phyloP scores from a whole-genome alignment of 1,140 invertebrate genomes.

The Archegozetes longisetosus region DNA sequence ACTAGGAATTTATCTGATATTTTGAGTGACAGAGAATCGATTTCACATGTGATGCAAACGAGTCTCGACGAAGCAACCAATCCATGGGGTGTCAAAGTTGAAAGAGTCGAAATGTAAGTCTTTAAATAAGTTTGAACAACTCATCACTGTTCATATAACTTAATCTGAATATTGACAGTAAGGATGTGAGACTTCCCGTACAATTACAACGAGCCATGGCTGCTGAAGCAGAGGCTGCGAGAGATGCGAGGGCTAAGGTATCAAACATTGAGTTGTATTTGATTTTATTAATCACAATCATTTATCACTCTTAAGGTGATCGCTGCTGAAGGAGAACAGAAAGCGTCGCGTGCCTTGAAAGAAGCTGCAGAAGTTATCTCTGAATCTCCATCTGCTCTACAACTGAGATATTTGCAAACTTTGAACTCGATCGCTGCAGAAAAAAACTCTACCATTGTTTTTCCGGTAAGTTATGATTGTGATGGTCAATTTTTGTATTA shows the following conservation, averaged over 20 bases:
- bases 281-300: not conserved
- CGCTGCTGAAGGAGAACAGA: slow-evolving; percentile 55
- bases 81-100: slow-evolving; percentile 46
- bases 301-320: slow-evolving; percentile 26
- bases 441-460: slow-evolving; percentile 95
- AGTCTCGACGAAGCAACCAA: slow-evolving; percentile 40
- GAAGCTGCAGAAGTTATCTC: slow-evolving; percentile 77
- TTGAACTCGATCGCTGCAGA: slow-evolving; percentile 87
- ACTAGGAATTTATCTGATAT: slow-evolving; percentile 80
- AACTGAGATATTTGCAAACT: slow-evolving; percentile 53
- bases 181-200: slow-evolving; percentile 33
- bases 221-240: slow-evolving; percentile 35
- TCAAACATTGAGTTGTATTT: not conserved
- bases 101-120: slow-evolving; percentile 41
- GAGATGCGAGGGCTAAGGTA: slow-evolving; percentile 36
- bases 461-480: slow-evolving; percentile 44
- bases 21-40: slow-evolving; percentile 73
- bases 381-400: slow-evolving; percentile 36
- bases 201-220: slow-evolving; percentile 38
- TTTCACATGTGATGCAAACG: slow-evolving; percentile 61
- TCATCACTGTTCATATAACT: slow-evolving; percentile 27
- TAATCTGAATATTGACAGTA: slow-evolving; percentile 23
- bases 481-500: not conserved
- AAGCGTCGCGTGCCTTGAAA: slow-evolving; percentile 66
- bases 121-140: slow-evolving; percentile 28